phyloP scores from a whole-genome alignment of 1,140 invertebrate species.

The Ctenoplectra terminalis region DNA sequence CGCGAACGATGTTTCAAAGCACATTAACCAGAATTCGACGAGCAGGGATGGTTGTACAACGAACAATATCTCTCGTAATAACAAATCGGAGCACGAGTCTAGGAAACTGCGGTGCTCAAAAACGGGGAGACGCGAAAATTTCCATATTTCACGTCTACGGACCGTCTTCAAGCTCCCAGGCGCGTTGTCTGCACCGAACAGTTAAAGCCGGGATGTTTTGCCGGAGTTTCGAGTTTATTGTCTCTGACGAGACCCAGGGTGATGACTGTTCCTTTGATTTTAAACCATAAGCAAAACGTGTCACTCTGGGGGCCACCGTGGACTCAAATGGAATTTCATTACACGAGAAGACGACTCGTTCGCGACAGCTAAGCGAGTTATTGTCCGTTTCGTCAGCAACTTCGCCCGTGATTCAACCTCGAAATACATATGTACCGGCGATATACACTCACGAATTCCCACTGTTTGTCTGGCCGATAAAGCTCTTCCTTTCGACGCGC shows the following conservation, averaged over 20 bases:
- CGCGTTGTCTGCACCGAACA: constrained; percentile 27
- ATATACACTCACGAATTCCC: neutral
- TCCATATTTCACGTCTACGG: constrained; percentile 33
- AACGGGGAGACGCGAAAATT: constrained; percentile 33
- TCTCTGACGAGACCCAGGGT: constrained; percentile 13
- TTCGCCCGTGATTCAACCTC: neutral
- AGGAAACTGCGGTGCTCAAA: neutral
- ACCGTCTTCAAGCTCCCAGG: constrained; percentile 25
- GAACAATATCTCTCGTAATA: neutral
- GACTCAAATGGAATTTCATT: constrained; percentile 58
- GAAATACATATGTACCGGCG: neutral
- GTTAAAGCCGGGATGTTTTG: constrained; percentile 37
- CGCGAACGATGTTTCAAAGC: neutral
- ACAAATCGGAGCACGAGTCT: neutral
- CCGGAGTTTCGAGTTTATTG: constrained; percentile 57
- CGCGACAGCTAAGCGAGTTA: constrained; percentile 10
- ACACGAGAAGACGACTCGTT: constrained; percentile 1
- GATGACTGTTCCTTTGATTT: constrained; percentile 48
- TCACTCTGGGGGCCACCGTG: neutral
- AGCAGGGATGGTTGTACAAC: too few species aligned
- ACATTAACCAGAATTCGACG: too few species aligned
- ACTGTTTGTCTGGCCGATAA: neutral
- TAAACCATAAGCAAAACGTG: constrained; percentile 41
- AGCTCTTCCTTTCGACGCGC: constrained; percentile 17
- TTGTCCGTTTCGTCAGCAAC: neutral